Percentiles rank a stretch among this genome's conserved stretches.
phyloP scores from a whole-genome alignment of 2,113 vertebrate genomes.

The Kryptolebias marmoratus region DNA sequence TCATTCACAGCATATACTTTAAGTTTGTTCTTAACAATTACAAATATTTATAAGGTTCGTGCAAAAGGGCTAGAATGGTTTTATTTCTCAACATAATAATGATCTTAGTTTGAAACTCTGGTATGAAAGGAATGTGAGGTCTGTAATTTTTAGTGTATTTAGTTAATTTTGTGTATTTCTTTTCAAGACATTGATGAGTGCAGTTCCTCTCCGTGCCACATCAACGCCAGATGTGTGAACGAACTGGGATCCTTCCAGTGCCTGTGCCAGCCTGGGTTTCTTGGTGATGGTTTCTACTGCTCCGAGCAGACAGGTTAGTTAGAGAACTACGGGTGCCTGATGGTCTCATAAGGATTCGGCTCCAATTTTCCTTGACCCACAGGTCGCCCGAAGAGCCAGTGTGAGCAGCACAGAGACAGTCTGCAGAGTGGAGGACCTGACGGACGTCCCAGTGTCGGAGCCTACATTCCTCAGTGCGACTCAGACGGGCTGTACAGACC shows the following conservation, averaged over 20 bases:
- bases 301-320: slow-evolving; percentile 75
- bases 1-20: too few species aligned
- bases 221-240: slow-evolving; percentile 83
- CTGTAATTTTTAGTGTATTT: too few species aligned
- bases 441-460: slow-evolving; percentile 31
- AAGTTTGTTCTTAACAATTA: too few species aligned
- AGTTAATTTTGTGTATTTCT: background rate
- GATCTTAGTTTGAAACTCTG: too few species aligned
- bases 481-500: slow-evolving; percentile 81
- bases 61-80: too few species aligned
- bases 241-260: slow-evolving; percentile 87
- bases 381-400: slow-evolving; percentile 67
- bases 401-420: slow-evolving; percentile 79
- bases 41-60: too few species aligned
- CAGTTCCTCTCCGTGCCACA: slow-evolving; percentile 82
- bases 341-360: too few species aligned
- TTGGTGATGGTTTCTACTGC: slow-evolving; percentile 88
- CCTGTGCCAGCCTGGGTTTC: slow-evolving; percentile 82
- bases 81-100: too few species aligned
- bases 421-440: slow-evolving; percentile 52
- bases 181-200: slow-evolving; percentile 86
- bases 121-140: too few species aligned
- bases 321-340: too few species aligned
- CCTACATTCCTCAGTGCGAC: slow-evolving; percentile 84
- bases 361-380: slow-evolving; percentile 53